These are phyloP conservation scores for Chrysopilus asiliformis DNA, from an alignment of 2,888 invertebrate genomes.

Conservation along the genomic window DNA sequence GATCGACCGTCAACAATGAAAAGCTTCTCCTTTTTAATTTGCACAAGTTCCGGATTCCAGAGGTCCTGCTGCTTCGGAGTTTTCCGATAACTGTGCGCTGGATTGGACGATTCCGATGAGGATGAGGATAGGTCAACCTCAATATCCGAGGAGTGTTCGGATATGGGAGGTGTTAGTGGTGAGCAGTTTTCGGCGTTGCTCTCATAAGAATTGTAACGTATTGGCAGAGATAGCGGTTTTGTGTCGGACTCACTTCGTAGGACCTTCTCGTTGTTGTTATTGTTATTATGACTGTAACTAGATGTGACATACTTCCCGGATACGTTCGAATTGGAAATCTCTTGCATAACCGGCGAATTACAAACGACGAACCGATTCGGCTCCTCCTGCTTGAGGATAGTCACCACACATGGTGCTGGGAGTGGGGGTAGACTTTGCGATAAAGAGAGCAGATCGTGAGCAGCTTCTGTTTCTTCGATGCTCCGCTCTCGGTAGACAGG, in stretches of 20 bases:
- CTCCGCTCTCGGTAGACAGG: slow-evolving; percentile 41
- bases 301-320: background rate
- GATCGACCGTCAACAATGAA: slow-evolving; percentile 41
- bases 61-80: slow-evolving; percentile 9
- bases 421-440: slow-evolving; percentile 66
- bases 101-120: slow-evolving; percentile 12
- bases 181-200: slow-evolving; percentile 37
- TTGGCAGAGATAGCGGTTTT: slow-evolving; percentile 1
- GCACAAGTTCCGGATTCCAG: slow-evolving; percentile 11
- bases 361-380: slow-evolving; percentile 8
- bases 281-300: slow-evolving; percentile 12
- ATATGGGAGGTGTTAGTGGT: slow-evolving; percentile 54
- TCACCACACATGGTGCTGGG: slow-evolving; percentile 54
- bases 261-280: slow-evolving; percentile 11
- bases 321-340: slow-evolving; percentile 25
- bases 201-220: slow-evolving; percentile 34
- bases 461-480: slow-evolving; percentile 79
- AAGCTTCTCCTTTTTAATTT: slow-evolving; percentile 11
- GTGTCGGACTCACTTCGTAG: slow-evolving; percentile 13
- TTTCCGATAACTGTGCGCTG: background rate
- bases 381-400: slow-evolving; percentile 40
- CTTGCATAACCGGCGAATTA: slow-evolving; percentile 29
- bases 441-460: slow-evolving; percentile 64
- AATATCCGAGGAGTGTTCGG: slow-evolving; percentile 58
- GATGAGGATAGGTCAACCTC: slow-evolving; percentile 42